phyloP scores from a whole-genome alignment of 2,797 vertebrate species.

The Podarcis lilfordi region DNA sequence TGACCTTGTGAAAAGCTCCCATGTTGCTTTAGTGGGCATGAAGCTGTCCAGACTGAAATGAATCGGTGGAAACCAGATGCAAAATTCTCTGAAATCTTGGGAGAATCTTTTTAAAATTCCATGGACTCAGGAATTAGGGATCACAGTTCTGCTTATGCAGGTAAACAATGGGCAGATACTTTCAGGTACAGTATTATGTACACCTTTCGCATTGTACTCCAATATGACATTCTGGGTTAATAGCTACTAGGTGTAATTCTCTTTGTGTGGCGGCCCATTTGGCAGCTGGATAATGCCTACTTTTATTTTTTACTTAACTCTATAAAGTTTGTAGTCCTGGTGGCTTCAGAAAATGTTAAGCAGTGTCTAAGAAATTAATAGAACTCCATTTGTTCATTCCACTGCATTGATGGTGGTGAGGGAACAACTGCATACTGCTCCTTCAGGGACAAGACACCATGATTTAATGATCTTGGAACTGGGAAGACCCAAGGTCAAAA shows the following conservation, averaged over 20 bases:
- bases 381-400: not conserved
- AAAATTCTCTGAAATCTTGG: not conserved
- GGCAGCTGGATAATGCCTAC: not conserved
- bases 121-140: not conserved
- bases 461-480: not conserved
- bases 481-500: not conserved
- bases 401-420: no score
- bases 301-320: not conserved
- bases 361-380: not conserved
- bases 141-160: not conserved
- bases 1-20: not conserved
- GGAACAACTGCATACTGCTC: not conserved
- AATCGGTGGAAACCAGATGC: not conserved
- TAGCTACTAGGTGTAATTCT: not conserved
- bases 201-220: not conserved
- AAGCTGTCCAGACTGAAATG: rapidly evolving
- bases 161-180: not conserved
- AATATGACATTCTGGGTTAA: not conserved
- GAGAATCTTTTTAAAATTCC: not conserved
- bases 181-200: not conserved
- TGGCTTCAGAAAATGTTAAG: not conserved
- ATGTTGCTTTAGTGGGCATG: rapidly evolving
- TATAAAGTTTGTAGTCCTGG: not conserved
- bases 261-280: not conserved
- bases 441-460: not conserved